Evolutionary conservation across 2,888 invertebrate genomes (phyloP).

Genomic region (Drosophila imparisetae): DNA sequence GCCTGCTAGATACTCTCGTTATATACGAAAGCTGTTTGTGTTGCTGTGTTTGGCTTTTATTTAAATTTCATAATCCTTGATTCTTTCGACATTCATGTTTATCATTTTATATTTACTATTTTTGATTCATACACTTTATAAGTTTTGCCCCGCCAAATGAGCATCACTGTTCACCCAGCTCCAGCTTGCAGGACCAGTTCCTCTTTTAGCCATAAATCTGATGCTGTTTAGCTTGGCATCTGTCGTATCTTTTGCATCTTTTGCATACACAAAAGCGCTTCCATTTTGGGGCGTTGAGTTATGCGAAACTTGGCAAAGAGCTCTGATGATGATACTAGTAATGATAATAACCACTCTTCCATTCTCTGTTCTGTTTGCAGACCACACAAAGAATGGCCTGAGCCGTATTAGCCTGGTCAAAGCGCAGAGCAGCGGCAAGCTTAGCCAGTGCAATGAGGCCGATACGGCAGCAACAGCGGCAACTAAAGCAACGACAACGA

Average conservation of each 20-base stretch:
- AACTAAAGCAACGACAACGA: conserved; percentile 39
- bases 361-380: conserved; percentile 22
- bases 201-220: conserved; percentile 76
- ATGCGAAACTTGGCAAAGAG: conserved; percentile 32
- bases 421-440: conserved; percentile 70
- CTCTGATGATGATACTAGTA: conserved; percentile 6
- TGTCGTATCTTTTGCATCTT: conserved; percentile 26
- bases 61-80: background rate
- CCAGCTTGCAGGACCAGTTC: conserved; percentile 3
- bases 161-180: conserved; percentile 11
- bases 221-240: conserved; percentile 54
- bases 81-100: background rate
- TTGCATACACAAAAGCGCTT: conserved; percentile 30
- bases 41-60: background rate
- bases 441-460: conserved; percentile 57
- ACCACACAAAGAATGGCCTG: conserved; percentile 60
- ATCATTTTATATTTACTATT: background rate
- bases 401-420: conserved; percentile 59
- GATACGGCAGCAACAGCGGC: conserved; percentile 46
- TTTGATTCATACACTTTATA: background rate
- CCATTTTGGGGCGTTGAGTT: conserved; percentile 48
- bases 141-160: background rate
- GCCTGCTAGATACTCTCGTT: background rate
- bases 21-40: too few species aligned
- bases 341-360: conserved; percentile 11